These are phyloP conservation scores for Lasioglossum villosulum DNA, from an alignment of 2,888 invertebrate genomes.

Conservation along the genomic window DNA sequence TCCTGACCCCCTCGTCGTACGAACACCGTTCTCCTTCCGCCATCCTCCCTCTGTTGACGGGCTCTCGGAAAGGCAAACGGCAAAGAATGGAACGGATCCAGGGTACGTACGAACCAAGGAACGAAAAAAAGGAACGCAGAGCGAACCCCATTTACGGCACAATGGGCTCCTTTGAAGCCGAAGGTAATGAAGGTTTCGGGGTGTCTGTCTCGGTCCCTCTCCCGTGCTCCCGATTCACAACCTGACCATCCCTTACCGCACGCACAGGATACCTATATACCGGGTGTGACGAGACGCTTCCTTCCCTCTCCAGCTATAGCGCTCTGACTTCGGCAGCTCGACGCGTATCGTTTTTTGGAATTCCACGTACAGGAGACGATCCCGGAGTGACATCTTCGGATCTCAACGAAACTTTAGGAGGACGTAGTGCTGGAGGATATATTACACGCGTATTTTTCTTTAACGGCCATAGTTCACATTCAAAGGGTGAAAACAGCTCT, in stretches of 20 bases:
- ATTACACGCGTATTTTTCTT: neutral
- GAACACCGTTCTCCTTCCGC: conserved; percentile 34
- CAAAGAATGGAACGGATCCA: conserved; percentile 75
- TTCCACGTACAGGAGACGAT: neutral
- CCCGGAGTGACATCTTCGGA: neutral
- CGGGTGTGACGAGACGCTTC: conserved; percentile 67
- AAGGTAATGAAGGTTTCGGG: conserved; percentile 80
- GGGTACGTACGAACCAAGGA: conserved; percentile 67
- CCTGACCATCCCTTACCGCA: conserved; percentile 77
- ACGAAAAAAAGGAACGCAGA: conserved; percentile 62
- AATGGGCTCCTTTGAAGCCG: conserved; percentile 79
- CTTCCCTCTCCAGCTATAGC: conserved; percentile 20
- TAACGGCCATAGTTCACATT: neutral
- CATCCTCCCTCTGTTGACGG: conserved; percentile 58
- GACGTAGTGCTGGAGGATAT: neutral
- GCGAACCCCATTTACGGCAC: conserved; percentile 79
- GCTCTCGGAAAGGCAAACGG: conserved; percentile 75
- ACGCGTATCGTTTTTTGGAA: neutral
- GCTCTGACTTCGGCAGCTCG: neutral
- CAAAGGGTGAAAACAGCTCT: neutral
- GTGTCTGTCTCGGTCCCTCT: conserved; percentile 74
- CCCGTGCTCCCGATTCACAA: conserved; percentile 70
- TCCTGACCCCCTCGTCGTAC: neutral
- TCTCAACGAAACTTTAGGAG: neutral
- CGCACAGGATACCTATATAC: conserved; percentile 73